Evolutionary conservation across 92 coral and sea anemone species (phyloP).

Genomic region (Desmophyllum pertusum): DNA sequence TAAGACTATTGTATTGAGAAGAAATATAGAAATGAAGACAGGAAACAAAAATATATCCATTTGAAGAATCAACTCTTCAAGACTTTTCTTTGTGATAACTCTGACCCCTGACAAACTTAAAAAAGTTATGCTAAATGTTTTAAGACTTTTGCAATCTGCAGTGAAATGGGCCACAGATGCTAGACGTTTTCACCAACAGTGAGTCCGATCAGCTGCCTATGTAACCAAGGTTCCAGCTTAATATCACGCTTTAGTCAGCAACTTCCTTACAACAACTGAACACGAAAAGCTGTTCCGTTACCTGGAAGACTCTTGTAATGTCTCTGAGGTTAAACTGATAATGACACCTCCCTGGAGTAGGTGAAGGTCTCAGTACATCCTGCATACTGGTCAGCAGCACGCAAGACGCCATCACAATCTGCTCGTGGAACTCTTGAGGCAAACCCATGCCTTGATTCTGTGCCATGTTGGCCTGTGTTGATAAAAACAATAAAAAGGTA

Average conservation of each 20-base stretch:
- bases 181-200: too few species aligned
- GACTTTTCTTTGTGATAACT: too few species aligned
- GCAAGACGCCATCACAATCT: conserved; percentile 92
- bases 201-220: too few species aligned
- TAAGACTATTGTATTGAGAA: too few species aligned
- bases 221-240: too few species aligned
- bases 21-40: too few species aligned
- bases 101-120: too few species aligned
- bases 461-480: conserved; percentile 91
- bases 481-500: background rate
- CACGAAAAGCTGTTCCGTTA: conserved; percentile 1
- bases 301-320: conserved; percentile 89
- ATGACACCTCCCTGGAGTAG: conserved; percentile 95
- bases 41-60: too few species aligned
- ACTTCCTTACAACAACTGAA: background rate
- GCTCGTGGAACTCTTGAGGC: conserved; percentile 95
- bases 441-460: conserved; percentile 99
- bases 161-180: too few species aligned
- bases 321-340: conserved; percentile 89
- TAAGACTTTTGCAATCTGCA: too few species aligned
- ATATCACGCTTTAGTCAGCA: background rate
- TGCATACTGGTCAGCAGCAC: conserved; percentile 71
- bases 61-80: too few species aligned
- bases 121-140: too few species aligned
- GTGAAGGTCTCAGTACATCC: conserved; percentile 86